Conservation (phyloP, 2,888 invertebrate genomes). For the Apomyelois bistriatella region DNA sequence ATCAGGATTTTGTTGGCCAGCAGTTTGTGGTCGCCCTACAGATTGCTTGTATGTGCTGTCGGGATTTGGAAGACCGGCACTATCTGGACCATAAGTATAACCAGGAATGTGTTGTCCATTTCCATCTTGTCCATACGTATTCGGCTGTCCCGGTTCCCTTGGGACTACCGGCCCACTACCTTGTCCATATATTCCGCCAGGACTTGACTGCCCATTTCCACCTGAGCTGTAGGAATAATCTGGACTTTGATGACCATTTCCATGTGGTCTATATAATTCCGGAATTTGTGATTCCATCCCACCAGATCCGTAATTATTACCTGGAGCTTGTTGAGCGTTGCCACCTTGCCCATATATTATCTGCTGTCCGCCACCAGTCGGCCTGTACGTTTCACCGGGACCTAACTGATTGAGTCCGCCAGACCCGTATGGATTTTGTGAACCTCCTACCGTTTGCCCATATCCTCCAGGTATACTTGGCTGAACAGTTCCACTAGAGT, state of each 20-base stretch:
- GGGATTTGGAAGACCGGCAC: constrained; percentile 12
- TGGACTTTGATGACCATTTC: neutral
- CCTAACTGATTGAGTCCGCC: neutral
- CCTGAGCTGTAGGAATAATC: neutral
- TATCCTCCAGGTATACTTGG: neutral
- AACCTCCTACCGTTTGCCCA: neutral
- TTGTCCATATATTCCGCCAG: neutral
- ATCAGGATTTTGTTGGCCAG: neutral
- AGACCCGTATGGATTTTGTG: neutral
- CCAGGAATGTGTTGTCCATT: constrained; percentile 16
- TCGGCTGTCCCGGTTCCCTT: neutral
- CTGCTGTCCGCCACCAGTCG: neutral
- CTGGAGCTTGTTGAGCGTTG: neutral
- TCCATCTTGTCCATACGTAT: constrained; percentile 7
- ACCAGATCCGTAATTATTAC: neutral
- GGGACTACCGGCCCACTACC: neutral
- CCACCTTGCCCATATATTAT: neutral
- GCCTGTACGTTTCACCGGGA: neutral
- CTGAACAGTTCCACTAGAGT: neutral
- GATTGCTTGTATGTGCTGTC: neutral
- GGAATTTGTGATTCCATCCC: neutral
- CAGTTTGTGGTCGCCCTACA: neutral
- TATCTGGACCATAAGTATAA: constrained; percentile 13
- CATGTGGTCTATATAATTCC: neutral
- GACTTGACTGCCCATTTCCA: neutral